phyloP scores from a whole-genome alignment of 2,113 vertebrate species.

The Hydrochoerus hydrochaeris region DNA sequence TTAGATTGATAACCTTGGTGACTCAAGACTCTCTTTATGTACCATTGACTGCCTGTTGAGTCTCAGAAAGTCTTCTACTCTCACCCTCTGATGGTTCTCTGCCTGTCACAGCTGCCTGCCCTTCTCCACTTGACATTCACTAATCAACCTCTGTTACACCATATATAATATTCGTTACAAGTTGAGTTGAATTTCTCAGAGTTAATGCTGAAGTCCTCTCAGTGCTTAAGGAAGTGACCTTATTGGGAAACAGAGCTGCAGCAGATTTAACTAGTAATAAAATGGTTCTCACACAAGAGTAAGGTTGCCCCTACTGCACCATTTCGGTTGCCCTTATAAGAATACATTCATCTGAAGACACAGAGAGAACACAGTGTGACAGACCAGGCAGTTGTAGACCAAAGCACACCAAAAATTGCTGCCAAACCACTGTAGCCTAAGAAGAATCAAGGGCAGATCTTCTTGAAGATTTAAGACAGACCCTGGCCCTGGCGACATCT shows the following conservation, averaged over 20 bases:
- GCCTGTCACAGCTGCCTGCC: not conserved
- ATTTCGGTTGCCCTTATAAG: not conserved
- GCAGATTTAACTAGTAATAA: slow-evolving; percentile 15
- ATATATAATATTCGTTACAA: not conserved
- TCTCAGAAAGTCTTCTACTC: not conserved
- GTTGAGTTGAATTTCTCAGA: not conserved
- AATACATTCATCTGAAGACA: not conserved
- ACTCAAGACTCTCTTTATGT: not conserved
- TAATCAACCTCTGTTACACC: not conserved
- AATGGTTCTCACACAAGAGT: not conserved
- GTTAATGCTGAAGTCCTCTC: not conserved
- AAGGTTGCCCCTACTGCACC: not conserved
- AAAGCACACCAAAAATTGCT: not conserved
- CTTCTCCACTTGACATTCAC: not conserved
- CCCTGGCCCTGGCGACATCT: fast-evolving
- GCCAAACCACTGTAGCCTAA: not conserved
- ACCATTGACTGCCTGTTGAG: not conserved
- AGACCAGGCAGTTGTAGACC: not conserved
- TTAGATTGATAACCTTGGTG: not conserved
- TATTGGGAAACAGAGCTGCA: slow-evolving; percentile 9
- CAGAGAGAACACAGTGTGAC: not conserved
- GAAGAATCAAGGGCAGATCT: not conserved
- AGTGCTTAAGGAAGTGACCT: not conserved
- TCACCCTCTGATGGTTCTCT: not conserved
- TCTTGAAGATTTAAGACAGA: not conserved